Evolutionary conservation across 2,888 invertebrate genomes (phyloP).

Genomic region (Eueremaeus valkanovi): DNA sequence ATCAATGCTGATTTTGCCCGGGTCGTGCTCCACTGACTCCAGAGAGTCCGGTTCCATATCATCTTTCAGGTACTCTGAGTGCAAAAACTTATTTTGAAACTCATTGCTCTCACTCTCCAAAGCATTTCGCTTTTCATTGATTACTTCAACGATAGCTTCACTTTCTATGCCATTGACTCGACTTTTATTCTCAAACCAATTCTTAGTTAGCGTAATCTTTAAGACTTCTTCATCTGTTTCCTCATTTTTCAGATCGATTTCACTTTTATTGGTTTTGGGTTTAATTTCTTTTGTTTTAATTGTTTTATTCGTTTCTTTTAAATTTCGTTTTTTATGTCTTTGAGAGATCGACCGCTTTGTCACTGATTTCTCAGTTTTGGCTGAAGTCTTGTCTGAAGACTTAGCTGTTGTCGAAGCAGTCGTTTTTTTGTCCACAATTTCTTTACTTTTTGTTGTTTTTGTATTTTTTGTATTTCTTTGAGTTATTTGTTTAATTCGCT

Average conservation of each 20-base stretch:
- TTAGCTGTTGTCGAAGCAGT: neutral
- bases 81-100: neutral
- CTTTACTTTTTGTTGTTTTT: too few species aligned
- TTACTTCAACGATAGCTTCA: neutral
- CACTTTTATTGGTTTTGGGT: neutral
- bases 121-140: neutral
- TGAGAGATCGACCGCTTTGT: neutral
- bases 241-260: neutral
- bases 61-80: slow-evolving; percentile 18
- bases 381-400: neutral
- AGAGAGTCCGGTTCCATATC: slow-evolving; percentile 39
- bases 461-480: too few species aligned
- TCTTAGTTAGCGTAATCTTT: slow-evolving; percentile 1
- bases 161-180: neutral
- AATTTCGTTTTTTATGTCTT: neutral
- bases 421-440: neutral
- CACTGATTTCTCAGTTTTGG: neutral
- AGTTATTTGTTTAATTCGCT: neutral
- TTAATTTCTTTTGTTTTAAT: neutral
- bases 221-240: slow-evolving; percentile 34
- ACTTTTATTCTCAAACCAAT: neutral
- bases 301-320: neutral
- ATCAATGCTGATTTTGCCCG: slow-evolving; percentile 37
- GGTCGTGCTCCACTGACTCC: slow-evolving; percentile 6
- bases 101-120: neutral